Percentiles rank a stretch among this genome's conserved stretches.
Conservation (phyloP, 2,888 invertebrate genomes). For the Diadromus collaris region DNA sequence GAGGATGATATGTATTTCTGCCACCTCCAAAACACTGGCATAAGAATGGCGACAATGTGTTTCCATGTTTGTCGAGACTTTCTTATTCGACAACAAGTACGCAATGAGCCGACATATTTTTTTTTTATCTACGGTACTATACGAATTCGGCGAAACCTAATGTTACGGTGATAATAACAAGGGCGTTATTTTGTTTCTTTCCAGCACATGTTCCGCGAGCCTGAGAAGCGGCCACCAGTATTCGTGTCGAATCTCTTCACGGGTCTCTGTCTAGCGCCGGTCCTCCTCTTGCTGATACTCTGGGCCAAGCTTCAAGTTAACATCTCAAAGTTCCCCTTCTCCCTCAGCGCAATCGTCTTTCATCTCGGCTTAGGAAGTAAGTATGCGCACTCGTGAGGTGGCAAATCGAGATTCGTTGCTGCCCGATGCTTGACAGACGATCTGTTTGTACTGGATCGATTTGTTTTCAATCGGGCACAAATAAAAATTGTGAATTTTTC, state of each 20-base stretch:
- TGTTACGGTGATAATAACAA: neutral
- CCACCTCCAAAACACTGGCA: slow-evolving; percentile 79
- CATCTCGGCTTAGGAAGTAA: slow-evolving; percentile 93
- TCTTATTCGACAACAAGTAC: slow-evolving; percentile 11
- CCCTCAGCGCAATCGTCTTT: slow-evolving; percentile 92
- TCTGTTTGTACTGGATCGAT: slow-evolving; percentile 56
- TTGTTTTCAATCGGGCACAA: slow-evolving; percentile 74
- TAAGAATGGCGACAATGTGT: slow-evolving; percentile 65
- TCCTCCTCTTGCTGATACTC: slow-evolving; percentile 90
- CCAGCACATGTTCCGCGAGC: slow-evolving; percentile 93
- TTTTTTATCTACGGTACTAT: slow-evolving; percentile 4
- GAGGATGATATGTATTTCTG: slow-evolving; percentile 67
- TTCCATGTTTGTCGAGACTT: slow-evolving; percentile 9
- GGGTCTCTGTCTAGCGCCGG: slow-evolving; percentile 89
- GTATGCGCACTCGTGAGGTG: slow-evolving; percentile 57
- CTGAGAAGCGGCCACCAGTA: slow-evolving; percentile 95
- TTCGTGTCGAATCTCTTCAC: slow-evolving; percentile 96
- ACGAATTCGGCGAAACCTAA: neutral
- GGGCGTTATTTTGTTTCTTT: slow-evolving; percentile 57
- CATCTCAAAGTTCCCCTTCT: slow-evolving; percentile 89
- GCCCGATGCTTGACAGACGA: slow-evolving; percentile 62
- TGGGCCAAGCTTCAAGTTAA: slow-evolving; percentile 96
- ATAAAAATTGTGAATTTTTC: slow-evolving; percentile 75
- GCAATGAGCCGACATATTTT: slow-evolving; percentile 49
- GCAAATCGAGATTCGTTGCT: neutral